These are phyloP conservation scores for Dorcus parallelipipedus DNA, from an alignment of 2,888 invertebrate species.

Conservation along the genomic window DNA sequence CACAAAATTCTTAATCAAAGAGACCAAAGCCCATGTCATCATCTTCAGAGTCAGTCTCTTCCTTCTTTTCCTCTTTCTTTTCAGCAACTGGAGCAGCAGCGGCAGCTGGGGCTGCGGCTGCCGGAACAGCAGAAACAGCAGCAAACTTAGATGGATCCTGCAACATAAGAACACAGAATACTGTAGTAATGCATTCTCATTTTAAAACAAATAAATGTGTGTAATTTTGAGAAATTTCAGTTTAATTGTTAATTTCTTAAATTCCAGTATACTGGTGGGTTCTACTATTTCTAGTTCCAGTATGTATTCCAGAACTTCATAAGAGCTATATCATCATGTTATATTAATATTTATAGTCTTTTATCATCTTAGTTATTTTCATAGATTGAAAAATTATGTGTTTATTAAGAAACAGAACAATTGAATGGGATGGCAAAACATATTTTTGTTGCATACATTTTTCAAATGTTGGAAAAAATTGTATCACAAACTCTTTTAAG, in stretches of 20 bases:
- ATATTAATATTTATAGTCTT: background rate
- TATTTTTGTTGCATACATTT: background rate
- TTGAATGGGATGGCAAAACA: background rate
- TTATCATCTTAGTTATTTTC: too few relatives aligned
- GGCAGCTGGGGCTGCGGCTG: slow-evolving; percentile 60
- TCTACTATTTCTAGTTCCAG: slow-evolving; percentile 50
- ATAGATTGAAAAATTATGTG: too few relatives aligned
- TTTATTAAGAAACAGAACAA: background rate
- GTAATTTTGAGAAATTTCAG: slow-evolving; percentile 15
- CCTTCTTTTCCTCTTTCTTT: slow-evolving; percentile 76
- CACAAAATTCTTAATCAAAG: slow-evolving; percentile 64
- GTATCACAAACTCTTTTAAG: too few relatives aligned
- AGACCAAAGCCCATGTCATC: slow-evolving; percentile 99
- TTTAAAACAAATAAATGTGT: background rate
- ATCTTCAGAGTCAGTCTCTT: slow-evolving; percentile 78
- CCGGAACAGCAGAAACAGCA: slow-evolving; percentile 59
- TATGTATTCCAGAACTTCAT: slow-evolving; percentile 10
- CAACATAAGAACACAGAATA: slow-evolving; percentile 35
- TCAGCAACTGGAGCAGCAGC: slow-evolving; percentile 61
- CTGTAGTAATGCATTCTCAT: background rate
- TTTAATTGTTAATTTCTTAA: slow-evolving; percentile 15
- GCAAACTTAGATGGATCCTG: slow-evolving; percentile 96
- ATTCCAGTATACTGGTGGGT: slow-evolving; percentile 40
- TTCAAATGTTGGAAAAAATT: background rate
- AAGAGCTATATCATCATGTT: background rate